phyloP scores from a whole-genome alignment of 2,888 invertebrate species.

The Camptogramma bilineatum region DNA sequence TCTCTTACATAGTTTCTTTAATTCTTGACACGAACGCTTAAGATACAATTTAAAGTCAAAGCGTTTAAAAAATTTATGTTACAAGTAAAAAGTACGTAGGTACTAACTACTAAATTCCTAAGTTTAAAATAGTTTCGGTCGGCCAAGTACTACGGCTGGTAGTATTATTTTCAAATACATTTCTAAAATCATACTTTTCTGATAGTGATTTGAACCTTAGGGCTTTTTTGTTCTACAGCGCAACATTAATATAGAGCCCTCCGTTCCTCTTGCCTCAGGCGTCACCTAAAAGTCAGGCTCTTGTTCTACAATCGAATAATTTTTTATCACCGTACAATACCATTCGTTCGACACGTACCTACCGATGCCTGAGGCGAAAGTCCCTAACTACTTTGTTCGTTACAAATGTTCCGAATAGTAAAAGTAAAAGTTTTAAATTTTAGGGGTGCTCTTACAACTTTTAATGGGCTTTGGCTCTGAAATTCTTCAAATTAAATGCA shows the following conservation, averaged over 20 bases:
- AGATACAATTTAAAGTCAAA: too few species aligned
- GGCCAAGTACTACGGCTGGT: too few species aligned
- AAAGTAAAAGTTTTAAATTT: conserved; percentile 22
- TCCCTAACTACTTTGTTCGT: conserved; percentile 50
- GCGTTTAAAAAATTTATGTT: too few species aligned
- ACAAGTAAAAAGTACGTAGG: too few species aligned
- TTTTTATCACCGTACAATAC: conserved; percentile 49
- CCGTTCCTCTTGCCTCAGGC: conserved; percentile 42
- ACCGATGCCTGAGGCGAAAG: conserved; percentile 59
- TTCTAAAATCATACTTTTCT: too few species aligned
- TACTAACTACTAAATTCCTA: too few species aligned
- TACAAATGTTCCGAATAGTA: conserved; percentile 25
- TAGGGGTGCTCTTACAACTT: conserved; percentile 20
- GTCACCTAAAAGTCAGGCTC: conserved; percentile 49
- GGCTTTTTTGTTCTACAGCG: not conserved
- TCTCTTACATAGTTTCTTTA: too few species aligned
- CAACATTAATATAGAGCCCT: conserved; percentile 15
- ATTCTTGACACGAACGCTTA: too few species aligned
- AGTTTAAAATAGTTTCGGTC: too few species aligned
- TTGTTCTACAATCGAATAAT: conserved; percentile 51
- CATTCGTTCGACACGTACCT: conserved; percentile 55
- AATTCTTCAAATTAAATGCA: conserved; percentile 16
- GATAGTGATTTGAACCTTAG: too few species aligned
- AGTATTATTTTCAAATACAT: too few species aligned
- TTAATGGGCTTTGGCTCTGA: conserved; percentile 20